phyloP scores from a whole-genome alignment of 2,113 vertebrate genomes.

The Genyomyrus donnyi region DNA sequence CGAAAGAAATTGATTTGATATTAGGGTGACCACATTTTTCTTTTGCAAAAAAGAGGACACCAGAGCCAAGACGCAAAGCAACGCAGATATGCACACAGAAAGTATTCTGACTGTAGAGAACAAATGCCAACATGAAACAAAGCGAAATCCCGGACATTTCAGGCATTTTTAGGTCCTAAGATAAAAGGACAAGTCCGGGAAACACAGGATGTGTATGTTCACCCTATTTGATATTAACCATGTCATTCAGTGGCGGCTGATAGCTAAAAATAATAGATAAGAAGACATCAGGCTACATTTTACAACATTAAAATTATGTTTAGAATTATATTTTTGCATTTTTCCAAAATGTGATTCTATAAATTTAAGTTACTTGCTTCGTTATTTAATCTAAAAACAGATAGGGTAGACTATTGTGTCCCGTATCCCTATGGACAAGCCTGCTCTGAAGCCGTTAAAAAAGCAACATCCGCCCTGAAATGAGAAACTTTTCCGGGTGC shows the following conservation, averaged over 20 bases:
- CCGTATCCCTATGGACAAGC: neutral
- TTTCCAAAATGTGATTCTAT: neutral
- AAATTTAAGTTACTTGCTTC: neutral
- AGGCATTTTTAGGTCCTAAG: neutral
- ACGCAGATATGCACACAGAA: neutral
- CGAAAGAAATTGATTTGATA: neutral
- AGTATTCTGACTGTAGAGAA: neutral
- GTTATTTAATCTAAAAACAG: neutral
- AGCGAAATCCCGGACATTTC: neutral
- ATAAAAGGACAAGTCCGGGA: neutral
- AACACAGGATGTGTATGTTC: neutral
- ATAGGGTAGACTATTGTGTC: neutral
- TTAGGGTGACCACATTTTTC: neutral
- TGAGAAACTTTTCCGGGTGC: neutral
- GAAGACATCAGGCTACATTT: neutral
- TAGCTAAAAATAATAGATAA: neutral
- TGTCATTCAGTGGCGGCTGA: neutral
- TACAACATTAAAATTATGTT: neutral
- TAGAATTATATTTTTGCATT: neutral
- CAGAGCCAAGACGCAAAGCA: neutral
- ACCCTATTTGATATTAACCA: neutral
- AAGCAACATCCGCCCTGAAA: neutral
- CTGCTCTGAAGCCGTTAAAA: neutral
- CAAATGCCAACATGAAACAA: neutral
- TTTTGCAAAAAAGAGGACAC: neutral